phyloP scores from a whole-genome alignment of 2,113 vertebrate species.

The Sebastes fasciatus region DNA sequence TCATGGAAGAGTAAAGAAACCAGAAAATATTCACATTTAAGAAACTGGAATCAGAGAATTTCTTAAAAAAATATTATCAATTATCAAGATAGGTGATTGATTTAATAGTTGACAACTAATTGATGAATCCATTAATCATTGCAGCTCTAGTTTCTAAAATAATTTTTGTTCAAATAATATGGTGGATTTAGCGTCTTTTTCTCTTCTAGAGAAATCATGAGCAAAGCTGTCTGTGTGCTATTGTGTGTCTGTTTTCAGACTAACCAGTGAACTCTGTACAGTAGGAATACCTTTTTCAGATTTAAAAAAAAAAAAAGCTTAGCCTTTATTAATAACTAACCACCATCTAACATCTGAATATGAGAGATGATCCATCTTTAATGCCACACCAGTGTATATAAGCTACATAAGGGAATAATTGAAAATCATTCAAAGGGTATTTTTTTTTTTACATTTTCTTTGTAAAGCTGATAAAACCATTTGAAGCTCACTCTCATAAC shows the following conservation, averaged over 20 bases:
- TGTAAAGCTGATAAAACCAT: neutral
- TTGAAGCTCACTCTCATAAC: neutral
- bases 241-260: neutral
- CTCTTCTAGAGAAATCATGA: neutral
- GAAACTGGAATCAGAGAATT: too few relatives aligned
- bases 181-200: neutral
- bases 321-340: constrained; percentile 2
- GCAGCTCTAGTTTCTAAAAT: neutral
- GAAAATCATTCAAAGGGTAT: neutral
- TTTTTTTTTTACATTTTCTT: neutral
- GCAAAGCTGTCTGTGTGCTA: neutral
- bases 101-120: too few relatives aligned
- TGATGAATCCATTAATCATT: too few relatives aligned
- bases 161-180: neutral
- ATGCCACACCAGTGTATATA: constrained; percentile 15
- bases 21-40: too few relatives aligned
- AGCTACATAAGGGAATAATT: neutral
- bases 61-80: too few relatives aligned
- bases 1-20: too few relatives aligned
- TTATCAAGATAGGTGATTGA: too few relatives aligned
- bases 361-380: neutral
- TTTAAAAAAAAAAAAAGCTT: constrained; percentile 17
- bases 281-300: neutral
- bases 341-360: neutral
- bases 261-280: neutral